A percentile compares a stretch with the other conserved stretches of the same genome.
phyloP scores from a whole-genome alignment of 2,113 vertebrate genomes.

The Arizona elegans region DNA sequence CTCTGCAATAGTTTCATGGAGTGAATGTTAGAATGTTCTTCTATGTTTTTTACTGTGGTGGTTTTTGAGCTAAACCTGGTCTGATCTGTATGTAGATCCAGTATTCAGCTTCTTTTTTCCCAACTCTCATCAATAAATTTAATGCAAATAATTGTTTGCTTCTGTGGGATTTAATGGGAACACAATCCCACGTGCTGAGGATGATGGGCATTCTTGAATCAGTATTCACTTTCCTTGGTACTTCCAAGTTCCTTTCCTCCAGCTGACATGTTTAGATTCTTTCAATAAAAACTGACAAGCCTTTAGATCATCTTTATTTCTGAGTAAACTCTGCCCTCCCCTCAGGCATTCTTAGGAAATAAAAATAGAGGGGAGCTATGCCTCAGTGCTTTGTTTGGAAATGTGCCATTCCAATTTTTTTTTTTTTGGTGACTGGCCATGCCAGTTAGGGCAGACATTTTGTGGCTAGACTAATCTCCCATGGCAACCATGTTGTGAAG shows the following conservation, averaged over 20 bases:
- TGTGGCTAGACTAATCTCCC: neutral
- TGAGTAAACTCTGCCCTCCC: neutral
- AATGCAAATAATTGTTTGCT: neutral
- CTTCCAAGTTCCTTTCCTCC: neutral
- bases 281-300: neutral
- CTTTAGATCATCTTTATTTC: neutral
- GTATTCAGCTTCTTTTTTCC: accelerated
- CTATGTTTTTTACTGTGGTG: neutral
- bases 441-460: neutral
- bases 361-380: neutral
- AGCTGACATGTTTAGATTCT: neutral
- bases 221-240: neutral
- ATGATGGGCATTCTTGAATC: neutral
- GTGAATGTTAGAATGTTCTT: neutral
- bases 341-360: neutral
- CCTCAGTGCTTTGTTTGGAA: neutral
- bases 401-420: neutral
- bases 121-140: accelerated
- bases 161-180: conserved; percentile 12
- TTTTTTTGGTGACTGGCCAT: neutral
- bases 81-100: neutral
- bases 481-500: neutral
- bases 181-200: neutral
- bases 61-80: neutral
- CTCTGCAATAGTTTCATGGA: neutral